Percentiles rank a stretch among this genome's conserved stretches.
Evolutionary conservation across 2,888 invertebrate genomes (phyloP).

Genomic region (Dichetophora obliterata): DNA sequence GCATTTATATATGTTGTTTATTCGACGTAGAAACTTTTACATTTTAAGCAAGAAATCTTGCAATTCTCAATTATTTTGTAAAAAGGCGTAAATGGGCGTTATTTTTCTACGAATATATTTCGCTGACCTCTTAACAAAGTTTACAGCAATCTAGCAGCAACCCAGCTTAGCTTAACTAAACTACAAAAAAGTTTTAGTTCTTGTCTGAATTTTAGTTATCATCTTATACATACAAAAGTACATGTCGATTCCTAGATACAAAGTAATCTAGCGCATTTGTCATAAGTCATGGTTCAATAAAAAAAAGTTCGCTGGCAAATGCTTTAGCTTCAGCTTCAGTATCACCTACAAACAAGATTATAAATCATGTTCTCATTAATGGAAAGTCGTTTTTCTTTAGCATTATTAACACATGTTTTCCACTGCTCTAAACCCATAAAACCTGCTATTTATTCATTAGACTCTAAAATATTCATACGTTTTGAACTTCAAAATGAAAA

Average conservation of each 20-base stretch:
- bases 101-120: not conserved
- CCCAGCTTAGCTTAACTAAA: not conserved
- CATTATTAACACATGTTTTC: not conserved
- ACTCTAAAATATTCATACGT: not conserved
- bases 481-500: not conserved
- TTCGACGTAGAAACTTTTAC: not conserved
- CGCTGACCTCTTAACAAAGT: constrained; percentile 20
- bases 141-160: not conserved
- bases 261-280: not conserved
- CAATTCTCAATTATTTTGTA: not conserved
- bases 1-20: not conserved
- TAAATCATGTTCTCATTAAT: not conserved
- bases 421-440: not conserved
- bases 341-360: too few relatives aligned
- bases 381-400: not conserved
- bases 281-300: not conserved
- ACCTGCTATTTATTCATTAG: not conserved
- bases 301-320: not conserved
- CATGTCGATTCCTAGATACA: not conserved
- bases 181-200: not conserved
- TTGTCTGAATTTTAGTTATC: not conserved
- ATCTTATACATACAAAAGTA: not conserved
- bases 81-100: not conserved
- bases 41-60: not conserved
- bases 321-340: too few relatives aligned